Evolutionary conservation across 2,888 invertebrate species (phyloP), one percentile per base, ranked within the genome.

Genomic region (Catocala nupta): DNA sequence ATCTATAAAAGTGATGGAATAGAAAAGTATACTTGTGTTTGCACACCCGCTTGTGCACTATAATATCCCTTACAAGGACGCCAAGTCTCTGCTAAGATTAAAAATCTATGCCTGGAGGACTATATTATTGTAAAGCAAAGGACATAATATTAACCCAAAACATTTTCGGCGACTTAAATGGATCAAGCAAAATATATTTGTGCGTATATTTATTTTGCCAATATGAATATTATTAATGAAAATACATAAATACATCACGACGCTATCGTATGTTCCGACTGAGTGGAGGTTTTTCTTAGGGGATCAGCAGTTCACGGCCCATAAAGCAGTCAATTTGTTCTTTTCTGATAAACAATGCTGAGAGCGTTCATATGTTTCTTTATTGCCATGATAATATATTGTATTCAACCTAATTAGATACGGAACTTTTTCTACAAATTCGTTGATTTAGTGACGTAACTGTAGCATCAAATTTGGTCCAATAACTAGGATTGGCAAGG

Each of bases 231-330:
- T 48, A 50, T 58, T 75, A 77, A 77, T 75, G 77, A 71, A 64
- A 62, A 62, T 39, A 34, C 55, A 55, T 59, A 70, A 62, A 77
- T 76, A 76, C 71, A 77, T 72, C 56, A 66, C 36, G 58, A 53
- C 56, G 79, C 81, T 90, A 89, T 90, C 89, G 78, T 81, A 77
- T 80, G 82, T 90, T 90, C 90, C 90, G 78, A 87, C 75, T 86
- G 86, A 87, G 73, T 88, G 88, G 77, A 84, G 84, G 82, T 83
- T 82, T 78, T 83, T 85, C 84, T 84, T 65, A 86, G 88, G 88
- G 89, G 90, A 90, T 88, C 90, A 81, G 75, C 61, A 71, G 82
- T 87, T 92, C 81, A 90, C 90, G 87, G 84, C 81, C 81, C 89
- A 89, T 90, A 78, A 70, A 77, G 79, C 84, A 85, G 76, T 81